These are phyloP conservation scores for Euschistus heros DNA, from an alignment of 1,140 invertebrate genomes.

Conservation along the genomic window DNA sequence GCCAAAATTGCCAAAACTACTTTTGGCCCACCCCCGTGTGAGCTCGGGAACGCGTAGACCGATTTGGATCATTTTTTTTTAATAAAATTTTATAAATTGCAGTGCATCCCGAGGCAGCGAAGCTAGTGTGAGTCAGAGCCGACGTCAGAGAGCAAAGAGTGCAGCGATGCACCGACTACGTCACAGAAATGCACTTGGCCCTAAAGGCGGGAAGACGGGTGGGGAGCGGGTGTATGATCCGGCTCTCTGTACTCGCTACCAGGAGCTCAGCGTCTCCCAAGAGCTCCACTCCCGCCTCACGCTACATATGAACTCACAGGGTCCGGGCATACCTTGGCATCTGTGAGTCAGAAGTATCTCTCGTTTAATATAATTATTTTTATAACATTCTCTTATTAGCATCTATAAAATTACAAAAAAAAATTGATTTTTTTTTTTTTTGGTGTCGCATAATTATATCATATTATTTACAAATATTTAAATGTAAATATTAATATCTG, in stretches of 20 bases:
- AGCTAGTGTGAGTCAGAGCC: not conserved
- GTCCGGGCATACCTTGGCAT: not conserved
- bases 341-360: too few species aligned
- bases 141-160: not conserved
- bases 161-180: conserved; percentile 18
- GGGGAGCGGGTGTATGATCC: conserved; percentile 20
- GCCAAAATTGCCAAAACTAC: not conserved
- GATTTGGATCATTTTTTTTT: not conserved
- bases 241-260: conserved; percentile 19
- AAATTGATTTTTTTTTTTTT: too few species aligned
- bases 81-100: not conserved
- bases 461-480: too few species aligned
- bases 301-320: not conserved
- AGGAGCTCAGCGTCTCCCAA: conserved; percentile 5
- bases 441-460: too few species aligned
- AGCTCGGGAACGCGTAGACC: not conserved
- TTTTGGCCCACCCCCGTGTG: not conserved
- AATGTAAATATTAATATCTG: too few species aligned
- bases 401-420: too few species aligned
- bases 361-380: too few species aligned
- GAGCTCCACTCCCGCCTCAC: not conserved
- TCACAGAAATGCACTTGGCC: conserved; percentile 20
- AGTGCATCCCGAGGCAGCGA: not conserved
- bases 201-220: not conserved
- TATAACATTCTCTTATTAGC: too few species aligned